A percentile compares a stretch with the other conserved stretches of the same genome.
Conservation (phyloP, 2,113 vertebrate genomes). For the Epinephelus moara region DNA sequence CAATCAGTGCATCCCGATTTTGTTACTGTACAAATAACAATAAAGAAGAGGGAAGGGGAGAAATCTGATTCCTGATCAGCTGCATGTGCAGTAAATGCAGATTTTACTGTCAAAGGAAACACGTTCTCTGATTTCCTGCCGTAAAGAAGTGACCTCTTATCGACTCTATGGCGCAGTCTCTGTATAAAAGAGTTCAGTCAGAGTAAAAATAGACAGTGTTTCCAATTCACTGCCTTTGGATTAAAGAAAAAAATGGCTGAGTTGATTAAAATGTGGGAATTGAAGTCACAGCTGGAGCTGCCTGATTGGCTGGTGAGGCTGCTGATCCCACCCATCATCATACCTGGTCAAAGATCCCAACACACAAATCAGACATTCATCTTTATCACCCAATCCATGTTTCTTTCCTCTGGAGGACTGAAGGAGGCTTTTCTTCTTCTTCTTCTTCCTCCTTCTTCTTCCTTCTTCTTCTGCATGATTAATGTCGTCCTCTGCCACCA, state of each 20-base stretch:
- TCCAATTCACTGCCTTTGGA: not conserved
- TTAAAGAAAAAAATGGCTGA: not conserved
- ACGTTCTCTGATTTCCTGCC: not conserved
- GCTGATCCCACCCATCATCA: not conserved
- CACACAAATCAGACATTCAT: not conserved
- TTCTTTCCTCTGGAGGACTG: not conserved
- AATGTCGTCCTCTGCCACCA: slow-evolving; percentile 83
- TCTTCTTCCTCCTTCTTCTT: slow-evolving; percentile 3
- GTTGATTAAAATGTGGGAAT: not conserved
- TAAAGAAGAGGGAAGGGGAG: no score
- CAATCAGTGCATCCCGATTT: no score
- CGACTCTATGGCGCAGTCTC: no score
- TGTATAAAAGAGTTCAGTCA: no score
- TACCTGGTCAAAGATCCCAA: not conserved
- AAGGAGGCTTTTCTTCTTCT: not conserved
- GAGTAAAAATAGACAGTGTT: not conserved
- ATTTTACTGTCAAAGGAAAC: not conserved
- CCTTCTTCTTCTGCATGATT: slow-evolving; percentile 80
- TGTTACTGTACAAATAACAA: not conserved
- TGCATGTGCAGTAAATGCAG: not conserved
- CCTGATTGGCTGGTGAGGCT: not conserved
- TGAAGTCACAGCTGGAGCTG: not conserved
- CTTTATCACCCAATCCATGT: not conserved
- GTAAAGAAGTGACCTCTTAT: no score
- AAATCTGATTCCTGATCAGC: no score